Evolutionary conservation across 2,797 vertebrate genomes (phyloP).

Genomic region (Girardinus metallicus): DNA sequence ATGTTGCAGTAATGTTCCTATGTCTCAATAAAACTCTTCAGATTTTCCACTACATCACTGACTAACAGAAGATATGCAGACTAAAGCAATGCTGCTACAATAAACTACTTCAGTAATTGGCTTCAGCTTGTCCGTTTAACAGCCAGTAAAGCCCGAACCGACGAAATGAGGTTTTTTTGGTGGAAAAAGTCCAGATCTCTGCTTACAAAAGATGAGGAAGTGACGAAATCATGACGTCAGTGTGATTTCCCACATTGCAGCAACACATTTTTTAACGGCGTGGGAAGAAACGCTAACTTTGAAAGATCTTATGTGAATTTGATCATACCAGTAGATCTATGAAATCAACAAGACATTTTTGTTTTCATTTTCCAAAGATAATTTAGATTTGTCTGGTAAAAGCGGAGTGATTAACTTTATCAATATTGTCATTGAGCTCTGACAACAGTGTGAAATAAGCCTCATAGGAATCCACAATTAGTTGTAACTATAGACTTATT

Average conservation of each 20-base stretch:
- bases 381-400: not conserved
- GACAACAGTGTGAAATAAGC: not conserved
- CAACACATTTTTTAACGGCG: not conserved
- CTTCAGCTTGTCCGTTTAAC: constrained; percentile 13
- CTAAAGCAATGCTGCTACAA: not conserved
- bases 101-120: constrained; percentile 18
- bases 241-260: not conserved
- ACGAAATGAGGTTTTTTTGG: constrained; percentile 4
- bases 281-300: not conserved
- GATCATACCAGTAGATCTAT: not conserved
- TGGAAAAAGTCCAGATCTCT: constrained; percentile 5
- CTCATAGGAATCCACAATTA: too few species aligned
- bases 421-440: not conserved
- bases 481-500: too few species aligned
- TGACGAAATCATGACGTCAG: not conserved
- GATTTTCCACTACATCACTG: constrained; percentile 45
- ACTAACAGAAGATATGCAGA: constrained; percentile 40
- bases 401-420: not conserved
- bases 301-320: not conserved
- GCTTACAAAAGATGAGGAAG: not conserved
- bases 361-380: not conserved
- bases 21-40: constrained; percentile 43
- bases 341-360: not conserved
- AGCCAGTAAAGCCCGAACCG: not conserved
- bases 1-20: constrained; percentile 23